These are phyloP conservation scores for Solea solea DNA, from an alignment of 2,113 vertebrate genomes.

Conservation along the genomic window DNA sequence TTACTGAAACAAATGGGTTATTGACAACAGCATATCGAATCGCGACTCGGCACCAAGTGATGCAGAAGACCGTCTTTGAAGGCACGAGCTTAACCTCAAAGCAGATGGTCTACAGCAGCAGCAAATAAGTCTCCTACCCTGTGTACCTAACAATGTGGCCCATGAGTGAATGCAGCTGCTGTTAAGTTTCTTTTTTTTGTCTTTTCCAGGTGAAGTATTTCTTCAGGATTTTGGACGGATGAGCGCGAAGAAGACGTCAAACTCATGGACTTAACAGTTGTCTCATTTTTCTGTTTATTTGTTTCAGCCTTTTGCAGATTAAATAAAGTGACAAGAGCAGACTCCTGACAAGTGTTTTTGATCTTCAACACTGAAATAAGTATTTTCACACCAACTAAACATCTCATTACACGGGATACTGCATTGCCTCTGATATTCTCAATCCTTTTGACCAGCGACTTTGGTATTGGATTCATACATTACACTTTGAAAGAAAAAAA, in stretches of 20 bases:
- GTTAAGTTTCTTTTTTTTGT: neutral
- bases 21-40: too few relatives aligned
- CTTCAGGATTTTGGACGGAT: conserved; percentile 92
- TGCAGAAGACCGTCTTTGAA: too few relatives aligned
- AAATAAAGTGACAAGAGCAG: conserved; percentile 95
- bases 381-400: conserved; percentile 88
- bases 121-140: too few relatives aligned
- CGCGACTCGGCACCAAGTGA: too few relatives aligned
- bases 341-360: conserved; percentile 90
- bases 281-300: conserved; percentile 82
- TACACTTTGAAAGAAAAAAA: conserved; percentile 93
- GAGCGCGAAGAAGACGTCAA: conserved; percentile 20
- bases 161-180: neutral
- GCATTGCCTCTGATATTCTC: conserved; percentile 93
- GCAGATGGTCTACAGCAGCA: too few relatives aligned
- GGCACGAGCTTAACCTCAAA: too few relatives aligned
- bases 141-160: too few relatives aligned
- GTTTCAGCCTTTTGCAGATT: conserved; percentile 94
- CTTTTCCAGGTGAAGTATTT: conserved; percentile 92
- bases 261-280: conserved; percentile 61
- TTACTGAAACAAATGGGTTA: too few relatives aligned
- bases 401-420: conserved; percentile 94
- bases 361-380: conserved; percentile 93
- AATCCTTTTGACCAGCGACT: conserved; percentile 93
- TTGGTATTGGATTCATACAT: conserved; percentile 98